Evolutionary conservation across 1,140 invertebrate species (phyloP), one percentile per base, ranked within the genome.

Genomic region (Magallana ariakensis): DNA sequence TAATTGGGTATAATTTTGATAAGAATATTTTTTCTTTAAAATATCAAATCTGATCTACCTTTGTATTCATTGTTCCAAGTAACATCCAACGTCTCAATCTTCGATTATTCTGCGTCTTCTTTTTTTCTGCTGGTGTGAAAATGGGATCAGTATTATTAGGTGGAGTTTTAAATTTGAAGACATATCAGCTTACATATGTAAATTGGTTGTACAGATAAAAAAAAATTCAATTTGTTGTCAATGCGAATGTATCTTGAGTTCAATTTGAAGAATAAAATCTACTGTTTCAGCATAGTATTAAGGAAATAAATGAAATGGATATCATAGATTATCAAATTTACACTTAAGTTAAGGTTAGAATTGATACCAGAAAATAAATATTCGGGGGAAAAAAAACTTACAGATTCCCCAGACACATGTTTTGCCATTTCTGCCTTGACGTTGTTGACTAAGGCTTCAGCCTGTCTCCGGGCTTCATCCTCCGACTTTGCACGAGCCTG

Each of bases 241-340:
- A 60, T 60, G n/a, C 13, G 58, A 60, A 60, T 60, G 58, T n/a
- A 60, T 60, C 58, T 60, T 60, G 58, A 60, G 58, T n/a, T 60
- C 58, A 60, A 60, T 60, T 60, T 11, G n/a, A 10, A 60, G 58
- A 60, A 60, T 60, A 60, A 16, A 60, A 60, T 16, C 0, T 60
- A 60, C 13, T 16, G 58, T 60, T 60, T 60, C 58, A 60, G 58
- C 58, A 60, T n/a, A 60, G 58, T n/a, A 60, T 60, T 16, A 16
- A 60, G 58, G 13, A 60, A 60, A 46, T 46, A 46, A 46, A 46
- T 46, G 33, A 46, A 46, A 46, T 46, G 33, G 33, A 46, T 2
- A 46, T 46, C 33, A 46, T 46, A 5, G 33, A 5, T 46, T 46
- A 46, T 46, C 33, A 46, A 46, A 46, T 46, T 46, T 46, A 46